Evolutionary conservation across 2,113 vertebrate genomes (phyloP).

Genomic region (Cynoglossus semilaevis): DNA sequence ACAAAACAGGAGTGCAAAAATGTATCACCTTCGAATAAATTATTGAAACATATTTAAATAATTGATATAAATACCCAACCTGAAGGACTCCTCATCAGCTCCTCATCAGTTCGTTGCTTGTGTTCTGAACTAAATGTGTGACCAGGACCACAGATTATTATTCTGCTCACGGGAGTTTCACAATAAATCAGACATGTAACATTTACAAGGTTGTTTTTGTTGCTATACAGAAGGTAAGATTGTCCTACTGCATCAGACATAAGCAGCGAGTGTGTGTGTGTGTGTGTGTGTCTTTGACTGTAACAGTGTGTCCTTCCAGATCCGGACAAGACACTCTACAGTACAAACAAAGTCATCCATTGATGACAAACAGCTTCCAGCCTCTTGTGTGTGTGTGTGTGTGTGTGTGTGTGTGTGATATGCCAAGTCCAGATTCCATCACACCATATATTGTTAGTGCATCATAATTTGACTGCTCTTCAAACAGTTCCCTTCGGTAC

Average conservation of each 20-base stretch:
- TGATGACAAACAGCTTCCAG: conserved; percentile 37
- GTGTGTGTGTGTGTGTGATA: not conserved
- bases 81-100: no score
- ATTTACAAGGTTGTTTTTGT: not conserved
- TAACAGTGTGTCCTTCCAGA: conserved; percentile 42
- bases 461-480: no score
- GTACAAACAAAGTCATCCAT: conserved; percentile 50
- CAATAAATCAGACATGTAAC: not conserved
- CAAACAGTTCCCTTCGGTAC: conserved; percentile 26
- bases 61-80: no score
- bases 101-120: no score
- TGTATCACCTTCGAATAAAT: no score
- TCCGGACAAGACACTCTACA: conserved; percentile 36
- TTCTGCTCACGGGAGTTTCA: not conserved
- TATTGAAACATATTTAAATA: no score
- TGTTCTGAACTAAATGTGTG: no score
- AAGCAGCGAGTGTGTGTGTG: conserved; percentile 14
- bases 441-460: no score
- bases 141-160: not conserved
- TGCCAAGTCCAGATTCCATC: no score
- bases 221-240: conserved; percentile 31
- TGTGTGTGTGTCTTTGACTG: conserved; percentile 11
- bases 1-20: no score
- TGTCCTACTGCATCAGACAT: conserved; percentile 23
- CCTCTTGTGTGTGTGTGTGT: not conserved